Evolutionary conservation across 1,140 invertebrate species (phyloP).

Genomic region (Lordiphosa collinella): DNA sequence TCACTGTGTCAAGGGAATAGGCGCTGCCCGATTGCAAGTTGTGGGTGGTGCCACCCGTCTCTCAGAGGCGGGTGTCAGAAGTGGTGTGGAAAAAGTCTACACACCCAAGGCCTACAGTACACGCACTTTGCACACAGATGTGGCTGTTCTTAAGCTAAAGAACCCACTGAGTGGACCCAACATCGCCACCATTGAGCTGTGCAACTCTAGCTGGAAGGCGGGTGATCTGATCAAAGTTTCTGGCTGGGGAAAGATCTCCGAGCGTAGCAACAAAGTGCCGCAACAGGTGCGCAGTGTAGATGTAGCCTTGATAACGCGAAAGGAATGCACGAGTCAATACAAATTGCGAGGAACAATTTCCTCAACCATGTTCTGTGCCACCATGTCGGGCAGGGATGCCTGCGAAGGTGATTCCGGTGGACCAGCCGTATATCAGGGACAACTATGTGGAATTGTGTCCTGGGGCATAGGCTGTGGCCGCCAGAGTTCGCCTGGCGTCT

Average conservation of each 20-base stretch:
- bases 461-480: conserved; percentile 82
- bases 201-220: conserved; percentile 38
- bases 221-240: conserved; percentile 64
- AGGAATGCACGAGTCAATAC: conserved; percentile 50
- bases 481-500: conserved; percentile 80
- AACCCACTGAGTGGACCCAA: conserved; percentile 45
- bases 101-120: conserved; percentile 54
- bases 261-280: conserved; percentile 34
- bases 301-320: conserved; percentile 45
- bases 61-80: conserved; percentile 36
- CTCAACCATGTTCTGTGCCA: conserved; percentile 65
- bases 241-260: conserved; percentile 52
- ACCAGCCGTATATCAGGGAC: conserved; percentile 81
- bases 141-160: conserved; percentile 58
- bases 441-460: conserved; percentile 82
- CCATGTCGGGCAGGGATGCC: conserved; percentile 57
- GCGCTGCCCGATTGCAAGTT: conserved; percentile 35
- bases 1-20: conserved; percentile 61
- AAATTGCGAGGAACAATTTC: conserved; percentile 44
- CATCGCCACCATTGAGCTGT: conserved; percentile 51
- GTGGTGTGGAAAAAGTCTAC: conserved; percentile 46
- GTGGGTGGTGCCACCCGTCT: conserved; percentile 49
- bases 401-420: conserved; percentile 83
- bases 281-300: conserved; percentile 60
- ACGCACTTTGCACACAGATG: conserved; percentile 55